Conservation (phyloP, 2,113 vertebrate genomes). For the Donacobius atricapilla region DNA sequence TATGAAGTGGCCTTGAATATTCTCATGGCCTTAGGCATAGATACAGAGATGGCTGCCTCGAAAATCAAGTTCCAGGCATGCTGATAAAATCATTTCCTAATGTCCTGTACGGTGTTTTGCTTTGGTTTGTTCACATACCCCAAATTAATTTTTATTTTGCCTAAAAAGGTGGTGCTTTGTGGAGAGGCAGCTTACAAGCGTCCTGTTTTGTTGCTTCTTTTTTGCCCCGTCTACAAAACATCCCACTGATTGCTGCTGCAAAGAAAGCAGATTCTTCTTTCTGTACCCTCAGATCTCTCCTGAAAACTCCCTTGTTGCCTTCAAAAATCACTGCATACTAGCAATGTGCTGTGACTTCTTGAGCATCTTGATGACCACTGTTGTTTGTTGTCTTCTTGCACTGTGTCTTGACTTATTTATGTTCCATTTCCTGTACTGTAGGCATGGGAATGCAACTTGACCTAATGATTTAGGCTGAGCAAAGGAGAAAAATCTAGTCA, state of each 20-base stretch:
- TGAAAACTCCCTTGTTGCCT: not conserved
- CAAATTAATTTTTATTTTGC: not conserved
- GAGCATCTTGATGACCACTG: not conserved
- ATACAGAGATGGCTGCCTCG: not conserved
- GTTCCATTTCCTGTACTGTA: not conserved
- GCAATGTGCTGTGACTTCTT: not conserved
- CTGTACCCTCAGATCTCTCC: not conserved
- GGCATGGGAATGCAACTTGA: not conserved
- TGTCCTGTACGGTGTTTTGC: not conserved
- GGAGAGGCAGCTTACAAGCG: not conserved
- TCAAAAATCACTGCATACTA: not conserved
- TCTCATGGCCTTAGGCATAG: not conserved
- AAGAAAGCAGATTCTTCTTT: not conserved
- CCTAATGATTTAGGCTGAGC: not conserved
- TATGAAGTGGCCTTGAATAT: not conserved
- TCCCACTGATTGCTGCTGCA: not conserved
- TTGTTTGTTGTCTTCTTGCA: not conserved
- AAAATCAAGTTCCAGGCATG: constrained; percentile 3
- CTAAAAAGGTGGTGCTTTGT: not conserved
- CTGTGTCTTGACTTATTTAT: not conserved
- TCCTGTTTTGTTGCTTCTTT: not conserved
- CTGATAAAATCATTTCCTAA: constrained; percentile 18
- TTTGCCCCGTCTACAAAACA: not conserved
- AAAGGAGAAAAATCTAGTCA: not conserved
- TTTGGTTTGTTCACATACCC: not conserved